Evolutionary conservation across 2,888 invertebrate species (phyloP), one percentile per base, ranked within the genome.

Genomic region (Microctonus aethiopoides): DNA sequence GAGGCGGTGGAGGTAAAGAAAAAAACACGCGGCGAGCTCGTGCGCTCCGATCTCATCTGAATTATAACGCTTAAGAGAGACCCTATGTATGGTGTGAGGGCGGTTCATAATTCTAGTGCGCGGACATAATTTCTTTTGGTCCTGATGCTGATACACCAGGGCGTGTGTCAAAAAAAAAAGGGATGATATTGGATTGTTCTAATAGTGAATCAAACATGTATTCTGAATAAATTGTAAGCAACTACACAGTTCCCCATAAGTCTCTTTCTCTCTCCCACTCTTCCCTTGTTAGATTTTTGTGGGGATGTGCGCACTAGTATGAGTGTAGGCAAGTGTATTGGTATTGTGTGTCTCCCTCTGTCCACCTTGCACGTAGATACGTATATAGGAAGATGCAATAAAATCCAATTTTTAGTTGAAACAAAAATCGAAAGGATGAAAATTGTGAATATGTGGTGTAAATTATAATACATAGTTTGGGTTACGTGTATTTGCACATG

Each of bases 21-120:
- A 76, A 74, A 74, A 70, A 73, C 71, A 61, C 67, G 71, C 68
- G 59, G 46, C 34, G 52, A 63, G 29, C 16, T 29, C 11, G 32
- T 56, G 29, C 32, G 56, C 11, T 56, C 4, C 56, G 16, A 29
- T 41, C 41, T 41, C n/a, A 41, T n/a, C n/a, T n/a, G n/a, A 41
- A 11, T 41, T n/a, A n/a, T 13, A 41, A 11, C 29, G 52, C 20
- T 20, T 11, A 9, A 22, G 52, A 6, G 20, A 22, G 11, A 11
- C 22, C 32, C 56, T 16, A 16, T 29, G 56, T 26, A 2, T 16
- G 7, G 22, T 29, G 32, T 7, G 32, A 26, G 29, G 32, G 32
- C 56, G 29, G n/a, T 56, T 29, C 13, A n/a, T 41, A 13, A 41
- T 41, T 13, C n/a, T 41, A n/a, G 41, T 41, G 41, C n/a, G 41